phyloP scores from a whole-genome alignment of 2,113 vertebrate species.

The Aspidoscelis tigris region DNA sequence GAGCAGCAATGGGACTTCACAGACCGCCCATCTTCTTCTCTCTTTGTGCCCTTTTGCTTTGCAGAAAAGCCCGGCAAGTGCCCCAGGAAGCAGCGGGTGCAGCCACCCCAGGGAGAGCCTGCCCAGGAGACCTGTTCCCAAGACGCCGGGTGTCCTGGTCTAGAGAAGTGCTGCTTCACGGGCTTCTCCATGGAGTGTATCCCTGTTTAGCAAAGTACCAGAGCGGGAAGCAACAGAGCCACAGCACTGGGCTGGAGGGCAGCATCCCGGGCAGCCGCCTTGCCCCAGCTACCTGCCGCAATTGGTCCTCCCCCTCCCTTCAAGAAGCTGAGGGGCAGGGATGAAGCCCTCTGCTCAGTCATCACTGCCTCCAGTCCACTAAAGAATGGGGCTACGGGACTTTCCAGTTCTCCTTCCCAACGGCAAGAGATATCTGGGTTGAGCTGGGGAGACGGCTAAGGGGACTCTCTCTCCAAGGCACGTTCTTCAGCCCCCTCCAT shows the following conservation, averaged over 20 bases:
- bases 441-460: too few relatives aligned
- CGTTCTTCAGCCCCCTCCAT: too few relatives aligned
- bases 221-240: background rate
- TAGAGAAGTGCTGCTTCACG: constrained; percentile 10
- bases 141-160: background rate
- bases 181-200: background rate
- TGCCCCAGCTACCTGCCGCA: too few relatives aligned
- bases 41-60: too few relatives aligned
- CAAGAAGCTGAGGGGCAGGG: background rate
- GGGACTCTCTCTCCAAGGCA: too few relatives aligned
- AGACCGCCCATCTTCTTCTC: background rate
- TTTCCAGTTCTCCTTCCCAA: too few relatives aligned
- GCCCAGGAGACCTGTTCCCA: background rate
- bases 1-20: too few relatives aligned
- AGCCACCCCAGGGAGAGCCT: accelerated
- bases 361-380: background rate
- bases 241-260: background rate
- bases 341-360: background rate
- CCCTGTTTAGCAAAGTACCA: background rate
- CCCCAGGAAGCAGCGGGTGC: background rate
- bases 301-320: too few relatives aligned
- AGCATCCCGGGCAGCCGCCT: background rate
- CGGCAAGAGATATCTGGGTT: too few relatives aligned
- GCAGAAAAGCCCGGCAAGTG: constrained; percentile 5
- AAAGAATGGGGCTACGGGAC: too few relatives aligned